Conservation (phyloP, 2,888 invertebrate genomes). For the Cheiracanthium punctorium region DNA sequence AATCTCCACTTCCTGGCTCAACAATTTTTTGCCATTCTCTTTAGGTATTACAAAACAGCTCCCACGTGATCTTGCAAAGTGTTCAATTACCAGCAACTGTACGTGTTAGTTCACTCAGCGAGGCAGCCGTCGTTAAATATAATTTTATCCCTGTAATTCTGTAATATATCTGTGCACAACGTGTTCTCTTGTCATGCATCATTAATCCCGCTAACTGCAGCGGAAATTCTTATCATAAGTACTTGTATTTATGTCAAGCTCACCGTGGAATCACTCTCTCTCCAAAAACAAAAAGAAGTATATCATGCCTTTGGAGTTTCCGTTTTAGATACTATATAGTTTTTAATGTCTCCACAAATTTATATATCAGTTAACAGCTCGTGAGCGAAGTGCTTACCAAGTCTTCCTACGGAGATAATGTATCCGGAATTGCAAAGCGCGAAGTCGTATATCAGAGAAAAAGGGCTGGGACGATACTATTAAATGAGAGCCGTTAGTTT, state of each 20-base stretch:
- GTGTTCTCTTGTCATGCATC: not conserved
- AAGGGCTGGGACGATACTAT: too few species aligned
- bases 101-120: not conserved
- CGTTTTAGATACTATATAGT: slow-evolving; percentile 9
- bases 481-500: too few species aligned
- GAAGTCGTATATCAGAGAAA: too few species aligned
- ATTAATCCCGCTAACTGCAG: not conserved
- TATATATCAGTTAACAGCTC: not conserved
- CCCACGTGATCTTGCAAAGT: not conserved
- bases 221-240: slow-evolving; percentile 2
- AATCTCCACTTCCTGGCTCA: too few species aligned
- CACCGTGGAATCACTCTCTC: not conserved
- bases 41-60: not conserved
- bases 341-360: not conserved
- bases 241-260: not conserved
- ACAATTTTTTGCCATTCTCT: not conserved
- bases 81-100: not conserved
- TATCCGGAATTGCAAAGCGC: not conserved
- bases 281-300: too few species aligned
- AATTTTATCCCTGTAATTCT: not conserved
- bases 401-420: not conserved
- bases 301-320: not conserved
- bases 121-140: not conserved
- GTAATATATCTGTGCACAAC: not conserved
- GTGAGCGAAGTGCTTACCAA: not conserved